A percentile compares a stretch with the other conserved stretches of the same genome.
Conservation (phyloP, 2,113 vertebrate species). For the Haplotaxodon microlepis region DNA sequence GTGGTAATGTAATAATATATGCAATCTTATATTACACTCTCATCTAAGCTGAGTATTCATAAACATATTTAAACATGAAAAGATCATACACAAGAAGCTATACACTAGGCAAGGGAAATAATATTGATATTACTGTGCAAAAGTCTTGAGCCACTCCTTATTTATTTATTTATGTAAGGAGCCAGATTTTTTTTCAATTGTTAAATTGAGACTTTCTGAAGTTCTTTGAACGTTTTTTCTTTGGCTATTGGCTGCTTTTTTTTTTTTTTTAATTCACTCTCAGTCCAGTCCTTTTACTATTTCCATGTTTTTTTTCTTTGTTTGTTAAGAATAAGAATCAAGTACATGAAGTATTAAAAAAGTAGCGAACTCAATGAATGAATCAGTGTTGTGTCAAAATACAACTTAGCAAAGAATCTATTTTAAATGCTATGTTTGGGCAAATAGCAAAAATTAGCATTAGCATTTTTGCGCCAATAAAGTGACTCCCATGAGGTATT, state of each 20-base stretch:
- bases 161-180: background rate
- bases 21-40: background rate
- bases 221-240: accelerated
- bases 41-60: background rate
- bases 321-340: background rate
- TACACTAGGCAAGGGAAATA: background rate
- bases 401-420: background rate
- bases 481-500: background rate
- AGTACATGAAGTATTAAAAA: background rate
- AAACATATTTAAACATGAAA: background rate
- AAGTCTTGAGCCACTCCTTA: background rate
- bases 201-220: background rate
- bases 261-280: background rate
- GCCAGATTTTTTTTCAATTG: background rate
- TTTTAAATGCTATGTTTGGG: background rate
- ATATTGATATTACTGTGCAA: background rate
- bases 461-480: background rate
- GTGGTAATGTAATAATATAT: background rate
- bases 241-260: background rate
- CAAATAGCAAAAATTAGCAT: background rate
- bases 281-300: background rate
- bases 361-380: background rate
- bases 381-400: background rate
- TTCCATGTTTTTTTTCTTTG: background rate
- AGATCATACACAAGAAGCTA: background rate